Conservation (phyloP, 2,797 vertebrate species). For the Enteromius fasciolatus region DNA sequence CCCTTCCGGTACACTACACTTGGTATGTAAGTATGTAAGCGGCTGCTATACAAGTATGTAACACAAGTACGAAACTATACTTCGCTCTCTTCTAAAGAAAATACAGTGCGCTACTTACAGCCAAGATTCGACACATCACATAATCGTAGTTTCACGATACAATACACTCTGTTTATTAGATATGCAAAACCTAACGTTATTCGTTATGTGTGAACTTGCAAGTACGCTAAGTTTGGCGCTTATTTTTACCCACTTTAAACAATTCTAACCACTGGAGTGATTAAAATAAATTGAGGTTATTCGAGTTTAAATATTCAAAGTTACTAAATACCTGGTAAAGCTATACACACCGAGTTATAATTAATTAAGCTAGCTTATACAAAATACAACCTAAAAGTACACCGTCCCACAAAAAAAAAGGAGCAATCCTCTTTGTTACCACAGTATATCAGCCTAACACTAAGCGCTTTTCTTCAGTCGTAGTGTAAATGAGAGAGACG, state of each 20-base stretch:
- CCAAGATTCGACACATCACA: not conserved
- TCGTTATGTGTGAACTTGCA: too few relatives aligned
- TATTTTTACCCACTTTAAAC: too few relatives aligned
- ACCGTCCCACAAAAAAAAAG: not conserved
- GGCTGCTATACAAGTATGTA: not conserved
- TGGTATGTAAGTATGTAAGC: too few relatives aligned
- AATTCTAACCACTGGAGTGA: too few relatives aligned
- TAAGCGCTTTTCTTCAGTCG: not conserved
- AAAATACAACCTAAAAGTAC: not conserved
- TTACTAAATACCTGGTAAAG: not conserved
- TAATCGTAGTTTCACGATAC: too few relatives aligned
- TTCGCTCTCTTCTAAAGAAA: rapidly evolving
- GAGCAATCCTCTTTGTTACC: not conserved
- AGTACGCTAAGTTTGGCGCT: too few relatives aligned
- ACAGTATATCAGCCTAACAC: not conserved
- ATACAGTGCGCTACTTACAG: too few relatives aligned
- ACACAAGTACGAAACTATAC: rapidly evolving
- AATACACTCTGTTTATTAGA: not conserved
- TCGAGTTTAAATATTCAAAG: not conserved
- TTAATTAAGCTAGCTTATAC: not conserved
- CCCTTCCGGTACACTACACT: not conserved
- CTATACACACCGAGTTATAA: not conserved
- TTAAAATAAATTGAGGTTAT: not conserved
- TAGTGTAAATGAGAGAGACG: not conserved
- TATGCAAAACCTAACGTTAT: not conserved